Conservation (phyloP, 35 echinoderm and acorn worm species). For the Amphiura filiformis region DNA sequence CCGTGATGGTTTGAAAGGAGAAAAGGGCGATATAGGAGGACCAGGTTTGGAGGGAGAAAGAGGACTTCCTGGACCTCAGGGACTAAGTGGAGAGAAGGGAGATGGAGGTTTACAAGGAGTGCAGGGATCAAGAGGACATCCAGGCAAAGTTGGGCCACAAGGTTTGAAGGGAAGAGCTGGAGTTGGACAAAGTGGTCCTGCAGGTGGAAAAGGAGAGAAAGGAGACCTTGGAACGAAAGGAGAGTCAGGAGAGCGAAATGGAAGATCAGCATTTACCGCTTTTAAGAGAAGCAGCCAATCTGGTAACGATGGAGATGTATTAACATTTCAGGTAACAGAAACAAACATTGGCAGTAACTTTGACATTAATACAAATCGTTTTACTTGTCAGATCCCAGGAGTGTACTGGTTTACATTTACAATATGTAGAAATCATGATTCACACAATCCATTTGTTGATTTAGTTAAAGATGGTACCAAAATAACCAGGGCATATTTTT, state of each 20-base stretch:
- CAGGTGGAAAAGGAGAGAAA: neutral
- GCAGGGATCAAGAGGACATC: neutral
- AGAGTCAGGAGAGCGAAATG: neutral
- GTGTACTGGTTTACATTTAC: conserved; percentile 2
- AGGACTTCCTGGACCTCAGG: neutral
- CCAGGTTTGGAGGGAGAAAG: neutral
- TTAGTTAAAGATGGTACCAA: neutral
- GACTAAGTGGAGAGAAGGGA: neutral
- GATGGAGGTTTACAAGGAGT: neutral
- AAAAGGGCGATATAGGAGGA: neutral
- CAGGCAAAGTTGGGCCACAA: neutral
- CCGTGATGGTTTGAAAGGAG: neutral
- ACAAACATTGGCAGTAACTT: neutral
- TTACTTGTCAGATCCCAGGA: neutral
- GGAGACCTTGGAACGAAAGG: neutral
- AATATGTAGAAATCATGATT: neutral
- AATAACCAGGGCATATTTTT: neutral
- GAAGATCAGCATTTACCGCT: neutral
- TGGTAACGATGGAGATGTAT: neutral
- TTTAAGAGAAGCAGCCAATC: neutral
- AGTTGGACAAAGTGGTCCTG: too few relatives aligned
- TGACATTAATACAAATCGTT: neutral
- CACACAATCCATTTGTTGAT: neutral
- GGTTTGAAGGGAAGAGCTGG: too few relatives aligned
- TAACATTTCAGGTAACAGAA: neutral